Conservation (phyloP, 2,113 vertebrate genomes). For the Tamias sibiricus region DNA sequence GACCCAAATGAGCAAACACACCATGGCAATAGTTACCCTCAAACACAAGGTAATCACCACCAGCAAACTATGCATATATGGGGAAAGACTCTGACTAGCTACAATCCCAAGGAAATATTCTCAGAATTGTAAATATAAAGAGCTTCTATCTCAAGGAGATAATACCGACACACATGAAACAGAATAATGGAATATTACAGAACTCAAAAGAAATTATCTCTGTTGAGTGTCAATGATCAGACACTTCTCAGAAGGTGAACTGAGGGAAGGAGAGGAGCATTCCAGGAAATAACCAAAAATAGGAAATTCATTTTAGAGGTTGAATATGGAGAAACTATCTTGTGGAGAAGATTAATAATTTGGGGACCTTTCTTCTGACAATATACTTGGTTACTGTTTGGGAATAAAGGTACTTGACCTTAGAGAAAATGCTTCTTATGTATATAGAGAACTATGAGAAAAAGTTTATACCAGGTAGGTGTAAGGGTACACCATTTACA, state of each 20-base stretch:
- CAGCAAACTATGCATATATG: not conserved
- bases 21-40: not conserved
- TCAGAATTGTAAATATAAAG: conserved; percentile 32
- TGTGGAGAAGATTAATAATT: not conserved
- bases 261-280: not conserved
- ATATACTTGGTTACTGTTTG: not conserved
- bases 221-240: not conserved
- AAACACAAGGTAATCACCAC: not conserved
- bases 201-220: conserved; percentile 36
- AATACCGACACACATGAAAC: not conserved
- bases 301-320: not conserved
- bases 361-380: not conserved
- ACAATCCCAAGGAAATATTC: not conserved
- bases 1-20: not conserved
- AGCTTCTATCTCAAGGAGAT: not conserved
- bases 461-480: not conserved
- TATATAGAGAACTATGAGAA: not conserved
- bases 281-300: not conserved
- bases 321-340: not conserved
- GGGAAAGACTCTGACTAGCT: not conserved
- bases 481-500: not conserved
- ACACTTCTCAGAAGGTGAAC: not conserved
- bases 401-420: not conserved
- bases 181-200: not conserved
- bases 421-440: conserved; percentile 14